Evolutionary conservation across 2,797 vertebrate species (phyloP), one percentile per base, ranked within the genome.

Genomic region (Taeniopygia guttata): DNA sequence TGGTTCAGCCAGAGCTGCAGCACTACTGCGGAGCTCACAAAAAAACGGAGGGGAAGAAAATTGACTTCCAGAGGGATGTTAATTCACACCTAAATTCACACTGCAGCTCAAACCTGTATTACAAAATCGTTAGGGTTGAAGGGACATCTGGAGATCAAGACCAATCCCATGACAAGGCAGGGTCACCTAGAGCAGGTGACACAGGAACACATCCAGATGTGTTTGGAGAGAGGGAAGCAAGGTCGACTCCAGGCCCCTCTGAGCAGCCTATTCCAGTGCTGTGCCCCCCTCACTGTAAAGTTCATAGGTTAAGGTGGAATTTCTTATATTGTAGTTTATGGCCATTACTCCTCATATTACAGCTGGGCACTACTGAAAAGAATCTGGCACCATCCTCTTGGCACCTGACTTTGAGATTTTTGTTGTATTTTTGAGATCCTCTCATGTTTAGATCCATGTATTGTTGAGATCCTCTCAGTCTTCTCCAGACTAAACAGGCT

Each of bases 1-100:
- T 3, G 19, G 27, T 4, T 27, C 36, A 11, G 54, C 13, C 36
- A 2, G 16, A 26, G 36, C 46, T 14, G 76, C n/a, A 5, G 55
- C 5, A 23, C 6, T 22, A 13, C 20, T 45, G 16, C 7, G 21
- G 23, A 12, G 40, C 40, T 11, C 23, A 23, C 29, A 3, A 12
- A 20, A 20, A 69, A 45, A 38, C 1, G 3, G 5, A 64, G 6
- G 19, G 25, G 0, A 2, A 17, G 14, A 51, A 6, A 8, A 3
- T 1, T 2, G 5, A 7, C 14, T 42, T 43, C 19, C 14, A 10
- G 13, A 30, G 13, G 21, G 25, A 10, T 21, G 2, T 48, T 46
- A 32, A 15, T 26, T 5, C 48, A 5, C 9, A 5, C 27, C 52
- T 21, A 4, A 26, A n/a, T 9, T 29, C 13, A 6, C 21, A 21